Evolutionary conservation across 2,797 vertebrate genomes (phyloP).

Genomic region (Rhodeus uyekii): DNA sequence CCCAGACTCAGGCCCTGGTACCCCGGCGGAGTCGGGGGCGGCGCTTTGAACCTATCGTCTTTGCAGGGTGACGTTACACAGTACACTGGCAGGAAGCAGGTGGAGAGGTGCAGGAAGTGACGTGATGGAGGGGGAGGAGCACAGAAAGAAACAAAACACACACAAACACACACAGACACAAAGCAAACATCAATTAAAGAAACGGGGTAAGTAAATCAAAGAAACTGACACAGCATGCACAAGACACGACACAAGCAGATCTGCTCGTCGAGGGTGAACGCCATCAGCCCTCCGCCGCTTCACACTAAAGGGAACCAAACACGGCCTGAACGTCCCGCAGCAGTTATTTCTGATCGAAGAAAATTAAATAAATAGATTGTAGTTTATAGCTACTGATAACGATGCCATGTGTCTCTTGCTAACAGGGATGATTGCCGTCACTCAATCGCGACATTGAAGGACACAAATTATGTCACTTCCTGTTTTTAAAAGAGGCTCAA

Average conservation of each 20-base stretch:
- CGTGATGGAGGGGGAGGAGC: constrained; percentile 62
- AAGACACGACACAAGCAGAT: constrained; percentile 70
- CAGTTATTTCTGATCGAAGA: neutral
- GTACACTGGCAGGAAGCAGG: constrained; percentile 85
- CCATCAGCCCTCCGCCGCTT: neutral
- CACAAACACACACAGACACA: constrained; percentile 45
- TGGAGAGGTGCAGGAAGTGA: constrained; percentile 53
- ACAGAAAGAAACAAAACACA: constrained; percentile 62
- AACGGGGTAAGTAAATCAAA: constrained; percentile 74
- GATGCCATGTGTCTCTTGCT: neutral
- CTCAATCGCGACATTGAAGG: neutral
- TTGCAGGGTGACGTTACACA: constrained; percentile 96
- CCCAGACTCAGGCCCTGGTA: constrained; percentile 96
- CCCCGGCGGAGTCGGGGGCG: constrained; percentile 95
- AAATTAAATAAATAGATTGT: neutral
- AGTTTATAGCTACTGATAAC: neutral
- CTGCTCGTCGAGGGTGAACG: constrained; percentile 42
- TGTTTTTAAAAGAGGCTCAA: neutral
- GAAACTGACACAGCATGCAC: constrained; percentile 72
- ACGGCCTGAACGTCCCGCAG: neutral
- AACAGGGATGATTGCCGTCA: neutral
- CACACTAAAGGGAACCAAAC: neutral
- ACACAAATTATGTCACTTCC: neutral
- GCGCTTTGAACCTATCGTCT: constrained; percentile 94
- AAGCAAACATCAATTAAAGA: constrained; percentile 66